Evolutionary conservation across 2,888 invertebrate genomes (phyloP).

Genomic region (Drosophila quinaria): DNA sequence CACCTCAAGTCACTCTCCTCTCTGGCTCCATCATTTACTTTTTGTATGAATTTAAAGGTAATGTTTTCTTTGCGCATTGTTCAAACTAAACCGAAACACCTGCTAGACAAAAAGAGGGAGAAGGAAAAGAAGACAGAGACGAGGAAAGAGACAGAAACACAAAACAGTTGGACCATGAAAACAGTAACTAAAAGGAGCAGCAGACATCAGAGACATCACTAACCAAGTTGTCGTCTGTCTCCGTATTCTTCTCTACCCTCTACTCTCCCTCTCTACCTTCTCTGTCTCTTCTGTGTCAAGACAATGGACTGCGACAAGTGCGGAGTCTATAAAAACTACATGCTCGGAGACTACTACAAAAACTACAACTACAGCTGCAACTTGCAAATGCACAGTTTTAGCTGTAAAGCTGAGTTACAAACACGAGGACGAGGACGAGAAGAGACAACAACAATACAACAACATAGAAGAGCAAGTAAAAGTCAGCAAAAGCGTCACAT

Average conservation of each 20-base stretch:
- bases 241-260: not conserved
- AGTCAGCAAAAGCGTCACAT: not conserved
- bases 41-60: slow-evolving; percentile 46
- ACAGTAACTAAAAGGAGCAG: slow-evolving; percentile 61
- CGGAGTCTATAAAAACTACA: slow-evolving; percentile 76
- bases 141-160: not conserved
- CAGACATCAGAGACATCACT: slow-evolving; percentile 50
- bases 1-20: not conserved
- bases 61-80: slow-evolving; percentile 58
- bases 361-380: slow-evolving; percentile 45
- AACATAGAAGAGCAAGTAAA: not conserved
- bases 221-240: slow-evolving; percentile 52
- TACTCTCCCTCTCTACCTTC: not conserved
- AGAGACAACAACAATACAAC: slow-evolving; percentile 13
- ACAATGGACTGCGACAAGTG: slow-evolving; percentile 77
- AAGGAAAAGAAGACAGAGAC: slow-evolving; percentile 9
- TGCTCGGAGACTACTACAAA: slow-evolving; percentile 25
- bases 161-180: slow-evolving; percentile 65
- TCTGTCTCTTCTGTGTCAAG: slow-evolving; percentile 47
- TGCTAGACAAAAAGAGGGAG: slow-evolving; percentile 39
- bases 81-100: slow-evolving; percentile 58
- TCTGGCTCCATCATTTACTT: slow-evolving; percentile 10
- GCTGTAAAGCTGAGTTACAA: slow-evolving; percentile 26
- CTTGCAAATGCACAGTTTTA: slow-evolving; percentile 76
- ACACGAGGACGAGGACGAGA: not conserved